These are phyloP conservation scores for Nemotelus pantherinus DNA, from an alignment of 2,888 invertebrate species.

Conservation along the genomic window DNA sequence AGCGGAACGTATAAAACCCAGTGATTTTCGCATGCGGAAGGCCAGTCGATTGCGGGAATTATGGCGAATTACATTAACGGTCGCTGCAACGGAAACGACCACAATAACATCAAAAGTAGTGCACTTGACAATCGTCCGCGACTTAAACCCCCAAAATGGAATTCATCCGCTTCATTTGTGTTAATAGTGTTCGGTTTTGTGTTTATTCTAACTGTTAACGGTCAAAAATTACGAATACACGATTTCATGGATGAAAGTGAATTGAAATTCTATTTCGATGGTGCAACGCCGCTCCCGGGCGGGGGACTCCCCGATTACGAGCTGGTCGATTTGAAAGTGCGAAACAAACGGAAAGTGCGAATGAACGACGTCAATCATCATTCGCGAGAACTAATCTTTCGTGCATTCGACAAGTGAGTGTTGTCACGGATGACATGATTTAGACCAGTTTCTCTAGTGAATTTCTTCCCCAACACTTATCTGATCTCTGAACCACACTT, in stretches of 20 bases:
- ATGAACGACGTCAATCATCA: neutral
- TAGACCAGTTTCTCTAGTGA: slow-evolving; percentile 40
- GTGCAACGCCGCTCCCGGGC: slow-evolving; percentile 53
- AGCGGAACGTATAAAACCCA: slow-evolving; percentile 33
- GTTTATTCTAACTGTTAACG: neutral
- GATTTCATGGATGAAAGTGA: slow-evolving; percentile 55
- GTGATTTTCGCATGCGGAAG: slow-evolving; percentile 35
- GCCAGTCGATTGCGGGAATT: slow-evolving; percentile 40
- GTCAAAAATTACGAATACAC: slow-evolving; percentile 39
- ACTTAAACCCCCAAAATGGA: slow-evolving; percentile 2
- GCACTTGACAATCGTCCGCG: neutral
- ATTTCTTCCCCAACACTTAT: neutral
- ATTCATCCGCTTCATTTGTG: neutral
- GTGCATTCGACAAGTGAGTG: slow-evolving; percentile 54
- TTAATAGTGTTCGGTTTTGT: neutral
- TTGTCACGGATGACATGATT: slow-evolving; percentile 21
- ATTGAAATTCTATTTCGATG: slow-evolving; percentile 64
- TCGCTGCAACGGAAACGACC: neutral
- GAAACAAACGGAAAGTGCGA: slow-evolving; percentile 59
- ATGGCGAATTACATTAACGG: slow-evolving; percentile 31
- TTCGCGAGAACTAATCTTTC: slow-evolving; percentile 26
- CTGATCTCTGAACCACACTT: neutral
- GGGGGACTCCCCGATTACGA: slow-evolving; percentile 68
- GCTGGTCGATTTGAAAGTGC: slow-evolving; percentile 69
- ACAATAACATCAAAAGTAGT: neutral